A percentile compares a stretch with the other conserved stretches of the same genome.
Evolutionary conservation across 2,797 vertebrate species (phyloP).

Genomic region (Chaetodon trifasciatus): DNA sequence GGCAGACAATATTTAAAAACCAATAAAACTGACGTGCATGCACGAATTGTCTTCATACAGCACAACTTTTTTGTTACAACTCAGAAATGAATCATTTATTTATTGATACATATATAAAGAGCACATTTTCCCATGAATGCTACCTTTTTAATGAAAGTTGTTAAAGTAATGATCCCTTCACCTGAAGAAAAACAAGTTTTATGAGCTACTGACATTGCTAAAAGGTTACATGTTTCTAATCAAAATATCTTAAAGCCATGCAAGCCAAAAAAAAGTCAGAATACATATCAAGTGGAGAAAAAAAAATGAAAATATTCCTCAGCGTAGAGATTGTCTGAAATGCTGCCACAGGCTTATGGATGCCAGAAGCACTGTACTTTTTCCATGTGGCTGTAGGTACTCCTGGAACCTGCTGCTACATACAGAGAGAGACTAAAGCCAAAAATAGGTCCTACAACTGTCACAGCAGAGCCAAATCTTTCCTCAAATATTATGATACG

Average conservation of each 20-base stretch:
- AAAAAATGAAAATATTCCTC: slow-evolving; percentile 38
- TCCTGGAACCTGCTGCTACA: not conserved
- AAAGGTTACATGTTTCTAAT: slow-evolving; percentile 57
- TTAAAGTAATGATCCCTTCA: slow-evolving; percentile 28
- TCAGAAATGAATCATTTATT: slow-evolving; percentile 13
- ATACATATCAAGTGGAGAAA: slow-evolving; percentile 31
- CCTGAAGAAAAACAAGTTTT: slow-evolving; percentile 42
- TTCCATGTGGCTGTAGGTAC: slow-evolving; percentile 16
- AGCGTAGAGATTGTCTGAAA: slow-evolving; percentile 45
- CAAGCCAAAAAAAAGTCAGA: slow-evolving; percentile 47
- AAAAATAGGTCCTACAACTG: slow-evolving; percentile 31
- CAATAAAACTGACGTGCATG: slow-evolving; percentile 25
- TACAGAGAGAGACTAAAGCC: slow-evolving; percentile 13
- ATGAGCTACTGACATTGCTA: slow-evolving; percentile 28
- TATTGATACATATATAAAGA: slow-evolving; percentile 4
- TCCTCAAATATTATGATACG: slow-evolving; percentile 22
- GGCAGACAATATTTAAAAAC: slow-evolving; percentile 39
- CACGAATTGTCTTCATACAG: not conserved
- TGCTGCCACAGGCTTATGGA: slow-evolving; percentile 24
- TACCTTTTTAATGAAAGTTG: slow-evolving; percentile 19
- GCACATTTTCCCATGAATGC: slow-evolving; percentile 12
- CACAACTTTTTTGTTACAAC: not conserved
- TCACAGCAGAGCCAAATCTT: slow-evolving; percentile 35
- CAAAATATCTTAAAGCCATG: slow-evolving; percentile 50
- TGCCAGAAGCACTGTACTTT: slow-evolving; percentile 36